Base-by-base conservation (phyloP, 2,888 invertebrate species). In the Orchesellides sinensis region DNA sequence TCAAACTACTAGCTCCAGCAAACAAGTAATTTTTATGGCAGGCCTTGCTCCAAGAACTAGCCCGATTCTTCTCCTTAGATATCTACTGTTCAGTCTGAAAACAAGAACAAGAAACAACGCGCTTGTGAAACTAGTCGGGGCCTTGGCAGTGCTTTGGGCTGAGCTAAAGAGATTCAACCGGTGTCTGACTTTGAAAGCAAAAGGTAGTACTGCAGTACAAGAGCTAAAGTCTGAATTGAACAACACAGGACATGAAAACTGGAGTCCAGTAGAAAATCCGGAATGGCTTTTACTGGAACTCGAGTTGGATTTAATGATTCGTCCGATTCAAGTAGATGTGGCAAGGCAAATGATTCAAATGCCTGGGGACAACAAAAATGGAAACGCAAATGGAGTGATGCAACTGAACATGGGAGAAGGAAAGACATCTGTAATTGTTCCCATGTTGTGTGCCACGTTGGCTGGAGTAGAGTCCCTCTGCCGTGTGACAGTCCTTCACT, bases 331-430 rank as follows among this genome's bases (percentile, higher is more conserved):
- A 40, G 66, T 84, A 6, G 25, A 52, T 10, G 83, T 85, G 17
- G 85, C 85, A 0, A 25, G 32, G 14, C 23, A 29, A 52, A 85
- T 86, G 78, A 77, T 84, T 35, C 27, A 73, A 19, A 83, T 84
- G 17, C 56, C 66, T 8, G 79, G 52, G 0, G n/a, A n/a, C n/a
- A n/a, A n/a, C n/a, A n/a, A n/a, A 40, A 59, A 79, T 12, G 49
- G 14, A 3, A 56, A 49, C n/a, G n/a, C n/a, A n/a, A 82, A 86
- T 65, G 68, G 77, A 12, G 81, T 85, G 5, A 68, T 82, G 73
- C 87, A 87, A 61, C 61, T 85, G 10, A 86, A 86, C 47, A 86
- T 86, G 86, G 86, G 86, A 1, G 86, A 86, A 70, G 86, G 86
- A n/a, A 86, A 86, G 61, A 85, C 87, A 6, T 75, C 85, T 0